These are phyloP conservation scores for Bothrops jararaca DNA, from an alignment of 2,113 vertebrate species.

Conservation along the genomic window DNA sequence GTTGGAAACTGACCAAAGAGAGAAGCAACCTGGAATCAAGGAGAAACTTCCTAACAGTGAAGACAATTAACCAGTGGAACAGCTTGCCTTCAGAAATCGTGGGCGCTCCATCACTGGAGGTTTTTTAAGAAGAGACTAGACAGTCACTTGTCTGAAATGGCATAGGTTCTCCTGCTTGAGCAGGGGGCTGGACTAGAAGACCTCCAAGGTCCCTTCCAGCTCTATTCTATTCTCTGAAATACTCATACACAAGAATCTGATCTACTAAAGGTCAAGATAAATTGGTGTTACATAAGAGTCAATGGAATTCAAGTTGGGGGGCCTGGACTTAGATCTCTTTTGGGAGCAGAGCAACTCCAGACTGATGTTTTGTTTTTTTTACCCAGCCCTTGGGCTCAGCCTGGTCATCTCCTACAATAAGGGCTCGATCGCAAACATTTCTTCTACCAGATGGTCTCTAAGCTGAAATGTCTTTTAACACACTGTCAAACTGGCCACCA, in stretches of 20 bases:
- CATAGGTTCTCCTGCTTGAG: too few relatives aligned
- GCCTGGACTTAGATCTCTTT: fast-evolving
- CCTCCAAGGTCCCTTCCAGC: too few relatives aligned
- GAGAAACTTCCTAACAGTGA: too few relatives aligned
- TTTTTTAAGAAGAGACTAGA: too few relatives aligned
- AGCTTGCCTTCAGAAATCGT: too few relatives aligned
- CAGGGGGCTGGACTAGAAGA: too few relatives aligned
- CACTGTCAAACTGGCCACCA: background rate
- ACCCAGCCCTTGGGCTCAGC: background rate
- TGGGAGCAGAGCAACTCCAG: background rate
- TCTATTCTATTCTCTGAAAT: too few relatives aligned
- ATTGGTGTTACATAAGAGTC: background rate
- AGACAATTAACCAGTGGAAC: too few relatives aligned
- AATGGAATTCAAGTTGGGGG: background rate
- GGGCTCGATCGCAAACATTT: background rate
- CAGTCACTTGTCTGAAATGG: too few relatives aligned
- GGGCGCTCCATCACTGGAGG: too few relatives aligned
- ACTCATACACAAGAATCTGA: background rate
- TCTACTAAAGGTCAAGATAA: background rate
- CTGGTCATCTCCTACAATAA: background rate
- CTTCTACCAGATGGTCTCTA: background rate
- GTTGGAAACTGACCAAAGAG: too few relatives aligned
- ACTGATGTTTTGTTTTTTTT: background rate
- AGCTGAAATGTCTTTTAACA: background rate
- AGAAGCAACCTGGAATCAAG: too few relatives aligned